A percentile compares a stretch with the other conserved stretches of the same genome.
Conservation (phyloP, 2,113 vertebrate genomes). For the Monarcha castaneiventris region DNA sequence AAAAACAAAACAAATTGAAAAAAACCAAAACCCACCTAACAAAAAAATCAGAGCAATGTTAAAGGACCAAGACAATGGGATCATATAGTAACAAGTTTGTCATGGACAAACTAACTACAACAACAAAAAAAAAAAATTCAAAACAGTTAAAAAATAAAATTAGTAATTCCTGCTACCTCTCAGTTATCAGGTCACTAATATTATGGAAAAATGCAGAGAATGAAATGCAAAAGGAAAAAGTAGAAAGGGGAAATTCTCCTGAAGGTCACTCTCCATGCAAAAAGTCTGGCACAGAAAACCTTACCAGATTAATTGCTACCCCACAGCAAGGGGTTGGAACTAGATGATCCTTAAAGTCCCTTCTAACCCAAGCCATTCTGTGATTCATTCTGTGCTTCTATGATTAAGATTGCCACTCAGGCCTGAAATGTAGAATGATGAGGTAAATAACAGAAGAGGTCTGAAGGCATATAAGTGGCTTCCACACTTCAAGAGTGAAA, state of each 20-base stretch:
- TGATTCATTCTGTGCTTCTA: neutral
- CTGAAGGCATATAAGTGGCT: neutral
- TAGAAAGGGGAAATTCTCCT: neutral
- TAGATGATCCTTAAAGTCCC: too few species aligned
- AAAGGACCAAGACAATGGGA: neutral
- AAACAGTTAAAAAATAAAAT: neutral
- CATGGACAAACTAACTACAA: neutral
- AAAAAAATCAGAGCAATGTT: neutral
- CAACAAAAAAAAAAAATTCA: neutral
- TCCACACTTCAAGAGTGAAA: neutral
- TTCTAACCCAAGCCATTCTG: neutral
- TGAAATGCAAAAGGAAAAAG: neutral
- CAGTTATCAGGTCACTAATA: neutral
- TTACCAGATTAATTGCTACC: neutral
- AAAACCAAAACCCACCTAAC: accelerated
- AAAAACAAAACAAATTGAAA: accelerated
- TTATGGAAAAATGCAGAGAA: neutral
- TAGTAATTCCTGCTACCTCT: neutral
- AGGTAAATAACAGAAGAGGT: neutral
- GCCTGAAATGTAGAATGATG: neutral
- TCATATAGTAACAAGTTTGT: neutral
- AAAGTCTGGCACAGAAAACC: neutral
- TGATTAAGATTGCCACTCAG: neutral
- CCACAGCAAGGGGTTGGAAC: neutral
- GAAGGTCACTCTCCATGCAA: neutral